These are phyloP conservation scores for Notocelia uddmanniana DNA, from an alignment of 2,888 invertebrate species.

Conservation along the genomic window DNA sequence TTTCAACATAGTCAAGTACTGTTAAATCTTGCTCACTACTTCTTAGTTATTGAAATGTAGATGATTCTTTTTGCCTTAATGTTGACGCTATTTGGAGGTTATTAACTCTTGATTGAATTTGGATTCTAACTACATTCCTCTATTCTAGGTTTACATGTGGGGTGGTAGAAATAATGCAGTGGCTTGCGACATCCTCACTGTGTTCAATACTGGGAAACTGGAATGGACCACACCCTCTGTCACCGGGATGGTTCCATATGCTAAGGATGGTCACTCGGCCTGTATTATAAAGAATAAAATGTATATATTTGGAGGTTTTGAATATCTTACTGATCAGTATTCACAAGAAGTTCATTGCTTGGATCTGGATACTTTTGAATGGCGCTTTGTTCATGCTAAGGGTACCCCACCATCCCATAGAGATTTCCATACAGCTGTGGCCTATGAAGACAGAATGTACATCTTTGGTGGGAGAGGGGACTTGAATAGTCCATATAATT, in stretches of 20 bases:
- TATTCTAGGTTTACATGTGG: slow-evolving; percentile 91
- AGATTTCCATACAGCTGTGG: slow-evolving; percentile 95
- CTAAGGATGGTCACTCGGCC: slow-evolving; percentile 96
- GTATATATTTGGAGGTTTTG: slow-evolving; percentile 97
- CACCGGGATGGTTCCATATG: slow-evolving; percentile 90
- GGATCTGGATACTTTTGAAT: slow-evolving; percentile 90
- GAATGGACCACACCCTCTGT: slow-evolving; percentile 89
- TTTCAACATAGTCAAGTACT: no score
- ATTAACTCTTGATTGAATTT: no score
- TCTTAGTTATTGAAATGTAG: no score
- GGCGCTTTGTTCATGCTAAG: slow-evolving; percentile 87
- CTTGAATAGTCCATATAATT: slow-evolving; percentile 80
- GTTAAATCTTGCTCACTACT: no score
- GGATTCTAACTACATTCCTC: background rate
- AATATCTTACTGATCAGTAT: slow-evolving; percentile 92
- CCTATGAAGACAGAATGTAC: slow-evolving; percentile 92
- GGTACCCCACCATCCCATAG: slow-evolving; percentile 90
- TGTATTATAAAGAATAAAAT: slow-evolving; percentile 92
- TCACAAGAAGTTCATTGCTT: slow-evolving; percentile 92
- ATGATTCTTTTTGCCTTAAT: no score
- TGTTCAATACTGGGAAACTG: slow-evolving; percentile 91
- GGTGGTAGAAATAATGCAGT: slow-evolving; percentile 95
- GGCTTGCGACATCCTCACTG: slow-evolving; percentile 92
- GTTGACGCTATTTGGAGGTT: no score
- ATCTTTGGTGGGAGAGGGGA: slow-evolving; percentile 96